phyloP scores from a whole-genome alignment of 2,888 invertebrate species.

The Xanthorhoe designata region DNA sequence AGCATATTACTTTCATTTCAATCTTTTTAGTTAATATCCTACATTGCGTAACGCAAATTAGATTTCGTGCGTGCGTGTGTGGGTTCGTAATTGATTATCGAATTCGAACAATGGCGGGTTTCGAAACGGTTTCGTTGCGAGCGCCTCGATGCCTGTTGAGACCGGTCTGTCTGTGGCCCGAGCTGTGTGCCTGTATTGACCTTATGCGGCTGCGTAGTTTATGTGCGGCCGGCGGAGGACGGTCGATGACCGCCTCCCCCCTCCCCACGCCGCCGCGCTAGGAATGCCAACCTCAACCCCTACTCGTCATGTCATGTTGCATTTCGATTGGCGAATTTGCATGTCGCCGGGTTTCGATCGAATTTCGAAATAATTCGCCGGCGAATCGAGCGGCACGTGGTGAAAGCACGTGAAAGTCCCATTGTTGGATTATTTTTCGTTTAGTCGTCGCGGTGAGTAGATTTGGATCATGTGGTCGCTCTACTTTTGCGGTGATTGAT shows the following conservation, averaged over 20 bases:
- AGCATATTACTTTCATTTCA: conserved; percentile 58
- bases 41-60: conserved; percentile 70
- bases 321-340: conserved; percentile 80
- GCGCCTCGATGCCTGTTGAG: conserved; percentile 43
- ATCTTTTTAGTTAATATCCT: conserved; percentile 64
- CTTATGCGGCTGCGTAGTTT: conserved; percentile 83
- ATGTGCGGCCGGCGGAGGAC: conserved; percentile 80
- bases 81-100: conserved; percentile 74
- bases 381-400: conserved; percentile 53
- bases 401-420: conserved; percentile 60
- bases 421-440: conserved; percentile 50
- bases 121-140: conserved; percentile 62
- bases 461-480: conserved; percentile 50
- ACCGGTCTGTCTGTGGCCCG: conserved; percentile 58
- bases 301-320: conserved; percentile 76
- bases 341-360: conserved; percentile 63
- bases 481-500: conserved; percentile 51
- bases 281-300: conserved; percentile 68
- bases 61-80: conserved; percentile 70
- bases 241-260: conserved; percentile 79
- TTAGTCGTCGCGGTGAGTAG: conserved; percentile 45
- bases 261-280: conserved; percentile 60
- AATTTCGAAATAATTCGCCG: conserved; percentile 51
- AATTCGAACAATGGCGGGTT: conserved; percentile 71
- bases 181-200: conserved; percentile 69